These are phyloP conservation scores for Chloroceryle amazona DNA, from an alignment of 2,797 vertebrate genomes.

Conservation along the genomic window DNA sequence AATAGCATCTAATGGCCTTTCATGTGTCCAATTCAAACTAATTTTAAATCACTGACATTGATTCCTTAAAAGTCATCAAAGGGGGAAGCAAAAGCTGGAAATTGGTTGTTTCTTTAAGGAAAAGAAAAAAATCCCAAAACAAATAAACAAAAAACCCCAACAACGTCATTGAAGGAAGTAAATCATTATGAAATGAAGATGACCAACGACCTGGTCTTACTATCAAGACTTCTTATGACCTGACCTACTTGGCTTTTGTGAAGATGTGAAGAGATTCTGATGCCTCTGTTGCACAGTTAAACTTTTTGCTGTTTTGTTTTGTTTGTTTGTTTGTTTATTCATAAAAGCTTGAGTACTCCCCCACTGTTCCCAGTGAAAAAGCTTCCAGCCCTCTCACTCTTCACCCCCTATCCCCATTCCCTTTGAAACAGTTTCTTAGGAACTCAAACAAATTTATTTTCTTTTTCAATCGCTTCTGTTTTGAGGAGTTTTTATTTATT, in stretches of 20 bases:
- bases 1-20: neutral
- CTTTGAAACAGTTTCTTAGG: neutral
- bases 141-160: accelerated
- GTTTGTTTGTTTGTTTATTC: neutral
- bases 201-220: neutral
- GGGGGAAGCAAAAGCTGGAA: neutral
- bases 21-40: neutral
- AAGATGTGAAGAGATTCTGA: neutral
- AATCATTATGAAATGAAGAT: neutral
- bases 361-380: neutral
- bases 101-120: neutral
- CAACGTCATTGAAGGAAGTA: neutral
- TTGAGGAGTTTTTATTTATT: neutral
- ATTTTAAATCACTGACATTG: neutral
- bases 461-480: neutral
- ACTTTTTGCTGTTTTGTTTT: neutral
- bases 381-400: neutral
- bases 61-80: neutral
- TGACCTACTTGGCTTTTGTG: neutral
- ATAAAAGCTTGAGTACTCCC: neutral
- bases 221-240: neutral
- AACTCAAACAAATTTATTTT: neutral
- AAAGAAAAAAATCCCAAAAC: neutral
- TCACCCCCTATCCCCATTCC: neutral
- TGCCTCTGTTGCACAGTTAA: neutral